Conservation (phyloP, 2,797 vertebrate species). For the Eleutherodactylus coqui region DNA sequence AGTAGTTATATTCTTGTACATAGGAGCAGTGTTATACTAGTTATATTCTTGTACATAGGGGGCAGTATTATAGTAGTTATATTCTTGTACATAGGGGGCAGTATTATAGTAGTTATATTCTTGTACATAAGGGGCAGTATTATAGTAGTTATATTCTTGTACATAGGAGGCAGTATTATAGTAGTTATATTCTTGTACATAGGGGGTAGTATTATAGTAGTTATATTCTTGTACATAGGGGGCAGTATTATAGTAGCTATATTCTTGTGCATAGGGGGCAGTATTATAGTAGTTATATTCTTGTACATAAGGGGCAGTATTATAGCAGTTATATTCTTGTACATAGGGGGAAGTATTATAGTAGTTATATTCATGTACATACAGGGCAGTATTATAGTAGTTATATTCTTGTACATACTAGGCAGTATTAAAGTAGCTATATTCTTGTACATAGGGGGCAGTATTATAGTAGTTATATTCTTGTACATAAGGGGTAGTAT, state of each 20-base stretch:
- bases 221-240: background rate
- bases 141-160: slow-evolving; percentile 4
- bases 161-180: background rate
- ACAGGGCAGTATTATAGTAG: background rate
- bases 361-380: slow-evolving; percentile 20
- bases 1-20: background rate
- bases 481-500: background rate
- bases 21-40: background rate
- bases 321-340: background rate
- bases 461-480: background rate
- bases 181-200: background rate
- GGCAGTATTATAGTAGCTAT: slow-evolving; percentile 8
- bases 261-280: background rate
- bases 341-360: background rate
- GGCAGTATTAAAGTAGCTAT: background rate
- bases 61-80: background rate
- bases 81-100: background rate
- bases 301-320: background rate
- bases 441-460: background rate
- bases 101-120: slow-evolving; percentile 3
- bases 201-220: background rate
- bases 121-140: no score
- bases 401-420: background rate
- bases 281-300: slow-evolving; percentile 2
- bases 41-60: background rate